These are phyloP conservation scores for Ciconia maguari DNA, from an alignment of 2,113 vertebrate genomes.

Conservation along the genomic window DNA sequence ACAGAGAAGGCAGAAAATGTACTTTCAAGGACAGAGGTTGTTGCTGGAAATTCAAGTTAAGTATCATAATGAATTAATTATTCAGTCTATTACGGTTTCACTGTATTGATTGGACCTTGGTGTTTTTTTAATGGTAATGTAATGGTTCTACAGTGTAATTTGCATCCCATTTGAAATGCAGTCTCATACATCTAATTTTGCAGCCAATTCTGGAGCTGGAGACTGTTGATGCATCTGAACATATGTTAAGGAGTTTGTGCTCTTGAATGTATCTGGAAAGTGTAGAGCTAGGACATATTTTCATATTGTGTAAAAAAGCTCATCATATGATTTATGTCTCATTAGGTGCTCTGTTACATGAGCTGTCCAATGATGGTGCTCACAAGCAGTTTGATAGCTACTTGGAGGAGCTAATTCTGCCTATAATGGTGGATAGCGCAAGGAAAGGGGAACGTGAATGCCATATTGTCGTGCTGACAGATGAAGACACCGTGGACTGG, in stretches of 20 bases:
- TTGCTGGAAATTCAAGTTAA: background rate
- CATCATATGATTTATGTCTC: background rate
- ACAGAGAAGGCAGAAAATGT: background rate
- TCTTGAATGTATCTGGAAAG: background rate
- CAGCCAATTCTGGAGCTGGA: background rate
- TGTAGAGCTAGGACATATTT: background rate
- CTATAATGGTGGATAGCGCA: constrained; percentile 93
- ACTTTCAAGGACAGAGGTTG: background rate
- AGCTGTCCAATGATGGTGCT: constrained; percentile 93
- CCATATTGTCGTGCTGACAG: constrained; percentile 92
- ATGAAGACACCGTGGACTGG: constrained; percentile 96
- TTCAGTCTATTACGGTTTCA: background rate
- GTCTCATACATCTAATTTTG: background rate
- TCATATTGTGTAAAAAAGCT: background rate
- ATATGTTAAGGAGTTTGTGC: background rate
- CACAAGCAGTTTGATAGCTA: constrained; percentile 91
- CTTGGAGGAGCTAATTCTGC: constrained; percentile 94
- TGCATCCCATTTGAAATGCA: background rate
- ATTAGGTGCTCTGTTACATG: constrained; percentile 90
- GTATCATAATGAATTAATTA: background rate
- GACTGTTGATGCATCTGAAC: background rate
- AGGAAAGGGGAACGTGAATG: constrained; percentile 92
- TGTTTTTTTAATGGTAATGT: background rate
- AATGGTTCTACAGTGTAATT: background rate
- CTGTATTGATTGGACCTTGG: background rate